Conservation (phyloP, 2,888 invertebrate genomes). For the Amphipoea lucens region DNA sequence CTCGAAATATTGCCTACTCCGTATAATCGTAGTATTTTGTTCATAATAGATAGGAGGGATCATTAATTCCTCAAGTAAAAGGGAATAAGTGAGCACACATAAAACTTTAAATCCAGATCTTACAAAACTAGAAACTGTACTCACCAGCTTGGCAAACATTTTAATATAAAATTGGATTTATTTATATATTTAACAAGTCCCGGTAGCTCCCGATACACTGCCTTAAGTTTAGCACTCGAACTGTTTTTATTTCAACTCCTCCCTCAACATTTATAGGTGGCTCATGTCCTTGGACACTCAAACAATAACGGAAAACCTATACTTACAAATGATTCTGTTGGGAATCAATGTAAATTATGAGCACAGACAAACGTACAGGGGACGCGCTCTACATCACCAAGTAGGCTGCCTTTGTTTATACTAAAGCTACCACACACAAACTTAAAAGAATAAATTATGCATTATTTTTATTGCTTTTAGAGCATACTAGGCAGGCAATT, state of each 20-base stretch:
- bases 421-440: conserved; percentile 72
- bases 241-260: conserved; percentile 78
- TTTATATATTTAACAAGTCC: conserved; percentile 46
- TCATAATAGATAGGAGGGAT: background rate
- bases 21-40: background rate
- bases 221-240: conserved; percentile 72
- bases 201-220: conserved; percentile 66
- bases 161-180: conserved; percentile 46
- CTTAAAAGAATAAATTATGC: conserved; percentile 67
- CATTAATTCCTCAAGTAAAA: background rate
- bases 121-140: conserved; percentile 60
- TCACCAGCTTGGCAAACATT: conserved; percentile 87
- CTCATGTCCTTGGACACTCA: conserved; percentile 82
- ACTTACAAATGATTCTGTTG: conserved; percentile 78
- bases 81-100: background rate
- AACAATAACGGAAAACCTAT: conserved; percentile 86
- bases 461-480: conserved; percentile 69
- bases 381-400: conserved; percentile 85
- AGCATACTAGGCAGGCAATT: conserved; percentile 58
- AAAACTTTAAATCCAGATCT: background rate
- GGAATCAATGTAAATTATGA: conserved; percentile 87
- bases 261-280: conserved; percentile 83
- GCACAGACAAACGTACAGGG: conserved; percentile 79
- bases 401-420: conserved; percentile 85
- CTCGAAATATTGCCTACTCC: background rate